A percentile compares a stretch with the other conserved stretches of the same genome.
Conservation (phyloP, 2,113 vertebrate genomes). For the Tetraodon nigroviridis region DNA sequence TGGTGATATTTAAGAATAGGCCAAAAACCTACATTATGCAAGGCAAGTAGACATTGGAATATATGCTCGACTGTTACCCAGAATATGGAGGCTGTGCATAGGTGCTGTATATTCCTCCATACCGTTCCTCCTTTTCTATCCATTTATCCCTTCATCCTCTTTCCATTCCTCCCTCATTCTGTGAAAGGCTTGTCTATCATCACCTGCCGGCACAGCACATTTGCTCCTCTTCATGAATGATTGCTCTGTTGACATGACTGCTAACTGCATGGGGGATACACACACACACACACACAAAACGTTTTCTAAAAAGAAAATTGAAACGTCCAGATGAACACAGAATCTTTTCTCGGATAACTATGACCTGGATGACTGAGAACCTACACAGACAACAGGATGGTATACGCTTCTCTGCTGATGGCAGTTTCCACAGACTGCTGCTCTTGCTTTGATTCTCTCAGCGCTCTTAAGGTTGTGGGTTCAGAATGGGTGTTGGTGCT, state of each 20-base stretch:
- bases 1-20: too few species aligned
- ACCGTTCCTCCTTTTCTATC: slow-evolving; percentile 44
- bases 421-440: neutral
- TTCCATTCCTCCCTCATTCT: slow-evolving; percentile 30
- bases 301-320: too few species aligned
- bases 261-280: slow-evolving; percentile 54
- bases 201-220: slow-evolving; percentile 56
- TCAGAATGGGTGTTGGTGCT: slow-evolving; percentile 31
- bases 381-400: too few species aligned
- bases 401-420: too few species aligned
- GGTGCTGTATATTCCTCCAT: slow-evolving; percentile 14
- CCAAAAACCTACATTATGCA: too few species aligned
- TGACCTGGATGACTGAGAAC: too few species aligned
- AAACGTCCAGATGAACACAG: too few species aligned
- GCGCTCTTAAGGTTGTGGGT: slow-evolving; percentile 30
- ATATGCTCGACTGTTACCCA: neutral
- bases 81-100: neutral
- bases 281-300: slow-evolving; percentile 12
- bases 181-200: slow-evolving; percentile 63
- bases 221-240: slow-evolving; percentile 62
- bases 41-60: too few species aligned
- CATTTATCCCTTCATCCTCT: slow-evolving; percentile 10
- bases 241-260: slow-evolving; percentile 63
- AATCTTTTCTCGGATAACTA: too few species aligned
- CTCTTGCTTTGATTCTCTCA: slow-evolving; percentile 6